Base-by-base conservation (phyloP, 2,888 invertebrate genomes). In the Eurytoma adleriae region DNA sequence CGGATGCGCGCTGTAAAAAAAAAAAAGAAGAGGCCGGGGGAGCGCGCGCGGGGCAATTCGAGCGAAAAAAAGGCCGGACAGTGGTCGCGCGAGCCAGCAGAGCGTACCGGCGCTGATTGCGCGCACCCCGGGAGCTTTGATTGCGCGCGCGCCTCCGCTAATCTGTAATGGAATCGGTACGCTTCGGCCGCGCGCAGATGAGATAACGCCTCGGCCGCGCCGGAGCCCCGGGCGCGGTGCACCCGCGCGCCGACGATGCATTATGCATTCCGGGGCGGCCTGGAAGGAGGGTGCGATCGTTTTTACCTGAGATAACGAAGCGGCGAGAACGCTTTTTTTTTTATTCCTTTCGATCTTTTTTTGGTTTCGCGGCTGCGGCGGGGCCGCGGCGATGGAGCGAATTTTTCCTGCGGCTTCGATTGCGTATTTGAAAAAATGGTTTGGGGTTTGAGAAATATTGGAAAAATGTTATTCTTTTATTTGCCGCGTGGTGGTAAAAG, bases 141-240 rank as follows among this genome's bases (percentile, higher is more conserved):
- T 78, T 78, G 77, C 72, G 24, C 56, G 59, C 48, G 57, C 56
- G 79, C 82, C 57, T 54, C 52, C 59, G 79, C 81, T 85, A 87
- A 87, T 87, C 87, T 87, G 84, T 86, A 86, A 87, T 87, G 84
- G 86, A 86, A 87, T 87, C 87, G 72, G 81, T 76, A 57, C 16
- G 73, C 66, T 76, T 40, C 69, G 77, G 54, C 52, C 52, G 79
- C 48, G 70, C 73, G 69, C 68, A 50, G 64, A 74, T 61, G 74
- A 74, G 74, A 81, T 81, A 80, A 74, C 73, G 16, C 30, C 20
- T 20, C 67, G 4, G 18, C 59, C 16, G 30, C 5, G 7, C 59
- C 52, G 62, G 50, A 40, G 40, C 18, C 54, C 14, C 13, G 54
- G 2, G n/a, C 5, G 3, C 54, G 4, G 54, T 12, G 16, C 30